phyloP scores from a whole-genome alignment of 2,888 invertebrate species.

The Eupeodes luniger region DNA sequence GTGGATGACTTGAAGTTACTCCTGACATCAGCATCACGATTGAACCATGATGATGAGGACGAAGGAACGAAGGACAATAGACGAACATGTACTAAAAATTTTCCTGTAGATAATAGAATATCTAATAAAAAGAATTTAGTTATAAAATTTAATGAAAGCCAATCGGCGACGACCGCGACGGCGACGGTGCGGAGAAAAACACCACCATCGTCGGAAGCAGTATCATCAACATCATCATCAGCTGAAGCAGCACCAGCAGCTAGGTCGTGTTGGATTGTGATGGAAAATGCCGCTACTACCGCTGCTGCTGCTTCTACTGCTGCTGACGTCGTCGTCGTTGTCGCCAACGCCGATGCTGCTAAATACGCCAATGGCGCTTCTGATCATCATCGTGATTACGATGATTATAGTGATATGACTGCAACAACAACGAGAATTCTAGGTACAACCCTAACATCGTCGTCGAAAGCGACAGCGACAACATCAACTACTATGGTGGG shows the following conservation, averaged over 20 bases:
- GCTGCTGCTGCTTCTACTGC: not conserved
- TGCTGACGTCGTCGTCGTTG: not conserved
- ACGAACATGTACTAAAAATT: constrained; percentile 73
- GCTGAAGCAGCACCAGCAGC: not conserved
- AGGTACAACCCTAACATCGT: constrained; percentile 22
- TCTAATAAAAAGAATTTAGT: constrained; percentile 76
- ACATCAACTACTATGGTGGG: constrained; percentile 59
- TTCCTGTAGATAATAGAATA: constrained; percentile 77
- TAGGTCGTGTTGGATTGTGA: constrained; percentile 12
- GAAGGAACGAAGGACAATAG: constrained; percentile 65
- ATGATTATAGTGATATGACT: constrained; percentile 73
- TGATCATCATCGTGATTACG: constrained; percentile 68
- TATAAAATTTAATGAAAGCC: constrained; percentile 76
- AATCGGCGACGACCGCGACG: constrained; percentile 68
- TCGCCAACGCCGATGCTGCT: not conserved
- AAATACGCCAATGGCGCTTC: constrained; percentile 46
- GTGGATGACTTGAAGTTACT: constrained; percentile 44
- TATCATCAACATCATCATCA: not conserved
- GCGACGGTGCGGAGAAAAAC: constrained; percentile 71
- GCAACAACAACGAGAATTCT: constrained; percentile 53
- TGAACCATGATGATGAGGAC: constrained; percentile 51
- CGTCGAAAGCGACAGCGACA: constrained; percentile 18
- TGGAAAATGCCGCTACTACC: not conserved
- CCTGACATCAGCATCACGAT: constrained; percentile 53
- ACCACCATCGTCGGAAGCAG: not conserved